Base-by-base conservation (phyloP, 2,113 vertebrate species). In the Merops nubicus region DNA sequence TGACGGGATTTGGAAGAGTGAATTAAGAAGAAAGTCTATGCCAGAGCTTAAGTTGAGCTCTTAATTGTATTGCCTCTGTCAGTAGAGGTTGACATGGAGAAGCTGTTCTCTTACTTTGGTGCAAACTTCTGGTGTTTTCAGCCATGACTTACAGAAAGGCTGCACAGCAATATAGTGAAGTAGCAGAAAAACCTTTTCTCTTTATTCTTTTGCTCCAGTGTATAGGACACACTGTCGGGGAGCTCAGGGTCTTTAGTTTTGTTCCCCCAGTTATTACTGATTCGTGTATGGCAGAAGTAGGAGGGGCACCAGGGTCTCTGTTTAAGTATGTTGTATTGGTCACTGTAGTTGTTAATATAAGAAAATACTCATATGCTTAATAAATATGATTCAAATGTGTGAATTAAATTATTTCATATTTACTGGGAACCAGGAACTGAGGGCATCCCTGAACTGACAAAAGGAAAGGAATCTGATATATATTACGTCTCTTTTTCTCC, bases 1-100 rank as follows among this genome's bases (percentile, higher is more conserved):
- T 74, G 85, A 79, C 1, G 0, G 81, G 89, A 96, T 96, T 93
- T 95, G 57, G 36, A 79, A 85, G 91, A 96, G 78, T 97, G 81
- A 96, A 85, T 91, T 96, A 85, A 95, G 77, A 72, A 91, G 89
- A 96, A 95, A 91, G 81, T 93, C 29, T 77, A 54, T 87, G 83
- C 40, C 33, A 47, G 60, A 72, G 65, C 60, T 96, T 95, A 96
- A 82, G 42, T 36, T 89, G 78, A 96, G 87, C 95, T 85, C 56
- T 82, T 97, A 89, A 94, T 95, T 96, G 54, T 72, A 74, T 88
- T 89, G 62, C 70, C 73, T 78, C 64, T 85, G 57, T 82, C 81
- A 62, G 20, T 51, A 74, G 81, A 73, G 85, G 50, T 28, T 93
- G 81, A 73, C 53, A 17, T 11, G 34, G 43, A 51, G 25, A 25